Conservation (phyloP, 2,113 vertebrate genomes). For the Macrotus californicus region DNA sequence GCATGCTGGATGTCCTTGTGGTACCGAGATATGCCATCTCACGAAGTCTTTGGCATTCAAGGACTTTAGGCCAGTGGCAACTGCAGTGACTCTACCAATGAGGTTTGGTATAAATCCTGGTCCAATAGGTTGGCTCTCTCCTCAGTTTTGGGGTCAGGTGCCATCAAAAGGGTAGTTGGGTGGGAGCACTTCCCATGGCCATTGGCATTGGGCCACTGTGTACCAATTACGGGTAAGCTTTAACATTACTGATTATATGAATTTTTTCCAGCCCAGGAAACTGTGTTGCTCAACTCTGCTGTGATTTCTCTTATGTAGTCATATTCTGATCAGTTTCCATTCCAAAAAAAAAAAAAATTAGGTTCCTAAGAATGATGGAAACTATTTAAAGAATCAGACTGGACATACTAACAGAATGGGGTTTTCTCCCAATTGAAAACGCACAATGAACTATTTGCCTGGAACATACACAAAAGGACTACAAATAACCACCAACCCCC, state of each 20-base stretch:
- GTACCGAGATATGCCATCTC: not conserved
- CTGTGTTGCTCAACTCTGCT: not conserved
- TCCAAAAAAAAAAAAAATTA: not conserved
- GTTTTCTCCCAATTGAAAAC: conserved; percentile 21
- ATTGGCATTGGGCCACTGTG: not conserved
- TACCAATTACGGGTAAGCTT: not conserved
- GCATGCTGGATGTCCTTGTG: not conserved
- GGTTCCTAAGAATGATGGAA: not conserved
- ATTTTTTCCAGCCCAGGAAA: not conserved
- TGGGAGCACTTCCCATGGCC: conserved; percentile 43
- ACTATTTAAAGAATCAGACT: not conserved
- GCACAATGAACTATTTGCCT: not conserved
- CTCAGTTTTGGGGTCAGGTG: not conserved
- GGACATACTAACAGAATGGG: not conserved
- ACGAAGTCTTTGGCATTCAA: not conserved
- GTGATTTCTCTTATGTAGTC: not conserved
- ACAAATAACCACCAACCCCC: not conserved
- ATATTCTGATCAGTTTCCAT: not conserved
- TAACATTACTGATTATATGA: not conserved
- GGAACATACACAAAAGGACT: not conserved
- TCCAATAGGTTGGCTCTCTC: not conserved
- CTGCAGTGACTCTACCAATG: not conserved
- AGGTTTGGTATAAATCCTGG: not conserved
- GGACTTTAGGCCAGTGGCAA: not conserved
- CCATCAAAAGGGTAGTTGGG: conserved; percentile 5